Evolutionary conservation across 1,140 invertebrate species (phyloP), one percentile per base, ranked within the genome.

Genomic region (Lepidurus arcticus): DNA sequence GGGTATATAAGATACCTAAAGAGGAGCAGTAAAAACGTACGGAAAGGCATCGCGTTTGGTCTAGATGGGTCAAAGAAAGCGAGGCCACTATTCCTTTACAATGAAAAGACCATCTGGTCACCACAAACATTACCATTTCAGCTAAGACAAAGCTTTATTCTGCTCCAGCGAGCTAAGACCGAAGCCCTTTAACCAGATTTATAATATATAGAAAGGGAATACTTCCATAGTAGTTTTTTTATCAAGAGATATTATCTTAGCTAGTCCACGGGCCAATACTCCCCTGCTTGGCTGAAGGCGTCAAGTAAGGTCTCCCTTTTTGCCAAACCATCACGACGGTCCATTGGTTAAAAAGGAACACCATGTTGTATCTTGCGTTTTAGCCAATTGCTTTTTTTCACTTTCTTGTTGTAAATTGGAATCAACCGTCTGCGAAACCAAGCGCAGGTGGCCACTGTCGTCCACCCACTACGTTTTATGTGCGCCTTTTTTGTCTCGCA

Each of bases 201-300:
- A 34, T 34, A 34, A 4, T 34, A 34, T 34, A 34, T 34, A 34
- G 3, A 34, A 34, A 34, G 2, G 34, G 34, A 34, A 34, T 34
- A 34, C 26, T 26, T 34, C 0, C 34, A 34, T 34, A 34, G 34
- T 34, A 34, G 34, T 34, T 34, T 34, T 34, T 34, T 34, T 34
- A 34, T 34, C 34, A 34, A 34, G 1, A 34, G 34, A 34, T 34
- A 34, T 3, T 34, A 65, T 65, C 53, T 65, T 21, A 13, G 53
- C 16, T n/a, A 65, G 53, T 65, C 53, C 53, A 21, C n/a, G 53
- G 53, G 21, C 53, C 53, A 65, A 21, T 65, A 65, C n/a, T 65
- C 53, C 53, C 21, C 53, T 65, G 53, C 53, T 21, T 9, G 53
- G 53, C n/a, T 65, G 53, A 21, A 65, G 53, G 16, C 53, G 9